Evolutionary conservation across 2,113 vertebrate species (phyloP).

Genomic region (Maccullochella peelii): DNA sequence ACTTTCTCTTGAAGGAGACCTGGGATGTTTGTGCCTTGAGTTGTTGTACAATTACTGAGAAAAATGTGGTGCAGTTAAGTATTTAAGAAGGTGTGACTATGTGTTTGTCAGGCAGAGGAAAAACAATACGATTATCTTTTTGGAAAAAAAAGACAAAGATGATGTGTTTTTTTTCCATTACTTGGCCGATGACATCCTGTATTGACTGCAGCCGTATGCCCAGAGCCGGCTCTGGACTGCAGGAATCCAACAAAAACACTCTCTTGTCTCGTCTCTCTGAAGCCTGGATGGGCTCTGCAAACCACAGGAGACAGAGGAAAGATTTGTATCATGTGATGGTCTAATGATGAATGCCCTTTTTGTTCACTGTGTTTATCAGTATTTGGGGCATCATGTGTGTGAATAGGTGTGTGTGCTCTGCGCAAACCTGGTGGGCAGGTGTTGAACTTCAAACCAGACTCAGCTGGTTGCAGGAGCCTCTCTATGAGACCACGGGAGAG

Average conservation of each 20-base stretch:
- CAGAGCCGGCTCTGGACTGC: constrained; percentile 61
- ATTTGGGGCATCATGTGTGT: neutral
- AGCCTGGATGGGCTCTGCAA: constrained; percentile 76
- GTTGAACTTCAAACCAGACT: constrained; percentile 90
- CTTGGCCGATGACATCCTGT: constrained; percentile 83
- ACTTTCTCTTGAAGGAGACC: neutral
- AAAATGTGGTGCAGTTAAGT: neutral
- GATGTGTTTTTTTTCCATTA: constrained; percentile 37
- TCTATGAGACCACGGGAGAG: constrained; percentile 90
- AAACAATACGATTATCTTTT: neutral
- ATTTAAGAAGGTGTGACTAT: neutral
- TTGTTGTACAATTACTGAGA: neutral
- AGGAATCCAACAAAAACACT: constrained; percentile 79
- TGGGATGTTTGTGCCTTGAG: neutral
- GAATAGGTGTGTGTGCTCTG: neutral
- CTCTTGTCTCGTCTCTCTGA: constrained; percentile 72
- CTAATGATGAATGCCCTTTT: neutral
- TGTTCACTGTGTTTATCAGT: neutral
- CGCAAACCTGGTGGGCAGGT: constrained; percentile 88
- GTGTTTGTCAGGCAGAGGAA: neutral
- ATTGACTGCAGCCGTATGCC: constrained; percentile 83
- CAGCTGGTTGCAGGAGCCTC: constrained; percentile 90
- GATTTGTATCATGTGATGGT: neutral
- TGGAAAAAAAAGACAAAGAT: neutral
- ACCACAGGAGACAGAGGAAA: constrained; percentile 10